Conservation (phyloP, 1,140 invertebrate genomes). For the Apis florea region DNA sequence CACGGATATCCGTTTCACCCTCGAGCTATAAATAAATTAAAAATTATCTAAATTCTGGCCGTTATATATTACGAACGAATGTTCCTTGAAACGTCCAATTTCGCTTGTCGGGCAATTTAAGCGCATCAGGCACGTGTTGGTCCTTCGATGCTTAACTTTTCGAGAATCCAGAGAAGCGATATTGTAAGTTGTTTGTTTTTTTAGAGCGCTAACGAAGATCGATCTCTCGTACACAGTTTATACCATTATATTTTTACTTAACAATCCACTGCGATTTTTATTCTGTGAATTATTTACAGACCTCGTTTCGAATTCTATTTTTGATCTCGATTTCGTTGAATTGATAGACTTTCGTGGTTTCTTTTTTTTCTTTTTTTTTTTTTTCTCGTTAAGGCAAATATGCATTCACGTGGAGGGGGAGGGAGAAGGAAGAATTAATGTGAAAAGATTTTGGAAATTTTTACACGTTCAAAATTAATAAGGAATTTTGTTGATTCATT, state of each 20-base stretch:
- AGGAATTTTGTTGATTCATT: neutral
- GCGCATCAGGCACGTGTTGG: constrained; percentile 66
- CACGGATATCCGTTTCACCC: neutral
- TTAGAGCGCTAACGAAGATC: neutral
- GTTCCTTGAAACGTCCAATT: neutral
- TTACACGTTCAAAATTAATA: neutral
- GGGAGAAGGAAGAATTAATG: neutral
- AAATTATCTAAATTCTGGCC: neutral
- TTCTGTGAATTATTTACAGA: neutral
- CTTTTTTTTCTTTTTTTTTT: neutral
- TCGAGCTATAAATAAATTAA: neutral
- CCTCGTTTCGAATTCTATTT: too few species aligned
- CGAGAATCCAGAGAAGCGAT: constrained; percentile 29
- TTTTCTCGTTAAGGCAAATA: neutral
- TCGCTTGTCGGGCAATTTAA: constrained; percentile 31
- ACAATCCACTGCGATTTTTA: neutral
- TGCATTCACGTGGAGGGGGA: neutral
- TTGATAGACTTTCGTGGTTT: neutral
- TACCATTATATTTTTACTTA: too few species aligned
- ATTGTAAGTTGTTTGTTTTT: neutral
- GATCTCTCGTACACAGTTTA: neutral
- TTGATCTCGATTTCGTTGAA: neutral
- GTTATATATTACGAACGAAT: neutral
- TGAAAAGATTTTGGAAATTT: neutral
- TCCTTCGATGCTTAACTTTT: constrained; percentile 47